Conservation (phyloP, 2,113 vertebrate species). For the Nicator chloris region DNA sequence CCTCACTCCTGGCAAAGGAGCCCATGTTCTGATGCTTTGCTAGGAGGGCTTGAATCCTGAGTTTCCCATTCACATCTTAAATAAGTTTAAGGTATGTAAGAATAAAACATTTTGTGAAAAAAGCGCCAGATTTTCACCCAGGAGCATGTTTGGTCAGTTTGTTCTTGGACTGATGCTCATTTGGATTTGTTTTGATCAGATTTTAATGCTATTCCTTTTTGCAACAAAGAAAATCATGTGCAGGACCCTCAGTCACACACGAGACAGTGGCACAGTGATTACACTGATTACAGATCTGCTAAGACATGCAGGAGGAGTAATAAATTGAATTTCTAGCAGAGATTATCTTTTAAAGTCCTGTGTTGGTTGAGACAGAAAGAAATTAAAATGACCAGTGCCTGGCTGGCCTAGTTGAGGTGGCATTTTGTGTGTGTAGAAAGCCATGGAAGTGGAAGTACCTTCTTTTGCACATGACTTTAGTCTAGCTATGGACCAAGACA, state of each 20-base stretch:
- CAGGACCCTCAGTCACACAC: neutral
- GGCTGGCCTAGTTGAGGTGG: neutral
- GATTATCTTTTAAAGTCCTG: neutral
- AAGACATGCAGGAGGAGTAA: neutral
- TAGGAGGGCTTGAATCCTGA: neutral
- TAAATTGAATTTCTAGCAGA: constrained; percentile 27
- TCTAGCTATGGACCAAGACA: neutral
- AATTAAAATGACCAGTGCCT: neutral
- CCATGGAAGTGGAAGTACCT: neutral
- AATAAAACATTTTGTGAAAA: neutral
- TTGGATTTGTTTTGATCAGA: neutral
- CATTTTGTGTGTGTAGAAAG: neutral
- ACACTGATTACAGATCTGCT: constrained; percentile 13
- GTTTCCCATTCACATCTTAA: neutral
- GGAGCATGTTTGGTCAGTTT: neutral
- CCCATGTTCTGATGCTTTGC: neutral
- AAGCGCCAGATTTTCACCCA: neutral
- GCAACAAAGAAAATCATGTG: neutral
- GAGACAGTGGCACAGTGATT: neutral
- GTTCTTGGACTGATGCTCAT: neutral
- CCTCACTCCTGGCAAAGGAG: neutral
- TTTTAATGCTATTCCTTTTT: neutral
- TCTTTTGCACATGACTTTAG: neutral
- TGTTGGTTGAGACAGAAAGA: neutral
- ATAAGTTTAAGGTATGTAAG: neutral